Evolutionary conservation across 92 coral and sea anemone species (phyloP), one percentile per base, ranked within the genome.

Genomic region (Anthopleura xanthogrammica): DNA sequence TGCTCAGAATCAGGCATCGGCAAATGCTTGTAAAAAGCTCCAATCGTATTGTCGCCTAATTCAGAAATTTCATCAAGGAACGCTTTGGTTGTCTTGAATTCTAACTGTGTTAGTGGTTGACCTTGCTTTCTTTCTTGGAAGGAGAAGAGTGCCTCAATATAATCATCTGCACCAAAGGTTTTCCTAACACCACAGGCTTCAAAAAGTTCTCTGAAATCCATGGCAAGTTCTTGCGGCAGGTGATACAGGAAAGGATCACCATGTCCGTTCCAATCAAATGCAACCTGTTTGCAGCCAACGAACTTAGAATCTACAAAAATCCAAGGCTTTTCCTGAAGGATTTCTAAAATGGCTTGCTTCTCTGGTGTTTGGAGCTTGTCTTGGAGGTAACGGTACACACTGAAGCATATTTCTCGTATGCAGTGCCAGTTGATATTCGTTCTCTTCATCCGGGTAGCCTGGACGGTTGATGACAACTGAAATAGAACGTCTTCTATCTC

Each of bases 171-270:
- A 36, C 79, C 42, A 80, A 95, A 95, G n/a, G 90, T 80, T 75
- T 90, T 90, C 41, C 90, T 82, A 57, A 95, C 94, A 7, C 95
- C 98, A 77, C 89, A 85, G 80, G 93, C 91, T 70, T 79, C 87
- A 54, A 93, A 91, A 14, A 95, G 95, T 5, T 87, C 87, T 60
- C 55, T 85, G 88, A 91, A 95, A 74, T 88, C 90, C 54, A 81
- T 56, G 46, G 85, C 80, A 82, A 87, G 94, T 43, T 95, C 98
- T 39, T 88, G 84, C n/a, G 98, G 94, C 7, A 95, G 90, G 60
- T 89, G 89, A 88, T 90, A 92, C 41, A 95, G 87, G 76, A 93
- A 95, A 7, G 98, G 98, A 43, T 86, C 92, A 16, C 98, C 98
- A 55, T 90, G 89, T n/a, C 90, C 92, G 71, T 40, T 92, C 98